Evolutionary conservation across 2,888 invertebrate species (phyloP).

Genomic region (Trachelus stipa): DNA sequence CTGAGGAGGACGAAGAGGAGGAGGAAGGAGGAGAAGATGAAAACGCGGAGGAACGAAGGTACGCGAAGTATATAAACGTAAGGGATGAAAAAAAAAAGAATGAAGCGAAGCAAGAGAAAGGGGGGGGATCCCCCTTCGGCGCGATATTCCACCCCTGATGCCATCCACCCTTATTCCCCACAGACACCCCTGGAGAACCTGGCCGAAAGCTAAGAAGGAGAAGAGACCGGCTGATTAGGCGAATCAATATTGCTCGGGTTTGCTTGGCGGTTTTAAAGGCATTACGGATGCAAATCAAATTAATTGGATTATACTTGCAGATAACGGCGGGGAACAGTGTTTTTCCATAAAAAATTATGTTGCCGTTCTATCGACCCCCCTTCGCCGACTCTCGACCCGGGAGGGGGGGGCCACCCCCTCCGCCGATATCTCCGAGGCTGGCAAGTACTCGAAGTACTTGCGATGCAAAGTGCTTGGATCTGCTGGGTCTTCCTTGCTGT

Average conservation of each 20-base stretch:
- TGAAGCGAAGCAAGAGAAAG: background rate
- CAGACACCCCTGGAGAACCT: constrained; percentile 24
- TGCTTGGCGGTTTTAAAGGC: constrained; percentile 16
- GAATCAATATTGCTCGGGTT: constrained; percentile 34
- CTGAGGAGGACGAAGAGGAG: too few relatives aligned
- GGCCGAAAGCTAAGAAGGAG: constrained; percentile 2
- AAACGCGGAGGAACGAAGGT: too few relatives aligned
- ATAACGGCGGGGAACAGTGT: constrained; percentile 18
- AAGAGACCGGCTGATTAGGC: constrained; percentile 33
- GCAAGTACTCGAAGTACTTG: too few relatives aligned
- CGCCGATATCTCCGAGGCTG: too few relatives aligned
- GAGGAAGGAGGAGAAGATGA: background rate
- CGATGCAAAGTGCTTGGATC: background rate
- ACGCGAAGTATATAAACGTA: background rate
- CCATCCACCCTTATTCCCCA: constrained; percentile 20
- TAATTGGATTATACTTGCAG: constrained; percentile 45
- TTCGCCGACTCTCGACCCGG: too few relatives aligned
- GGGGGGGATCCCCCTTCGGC: background rate
- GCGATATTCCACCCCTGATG: constrained; percentile 24
- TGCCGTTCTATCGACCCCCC: background rate
- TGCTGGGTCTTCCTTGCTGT: too few relatives aligned
- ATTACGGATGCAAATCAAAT: constrained; percentile 42
- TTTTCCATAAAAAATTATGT: constrained; percentile 8
- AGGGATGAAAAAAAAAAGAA: background rate
- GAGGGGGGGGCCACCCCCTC: too few relatives aligned